Percentiles rank a stretch among this genome's conserved stretches.
Conservation (phyloP, 2,888 invertebrate species). For the Girardia tigrina region DNA sequence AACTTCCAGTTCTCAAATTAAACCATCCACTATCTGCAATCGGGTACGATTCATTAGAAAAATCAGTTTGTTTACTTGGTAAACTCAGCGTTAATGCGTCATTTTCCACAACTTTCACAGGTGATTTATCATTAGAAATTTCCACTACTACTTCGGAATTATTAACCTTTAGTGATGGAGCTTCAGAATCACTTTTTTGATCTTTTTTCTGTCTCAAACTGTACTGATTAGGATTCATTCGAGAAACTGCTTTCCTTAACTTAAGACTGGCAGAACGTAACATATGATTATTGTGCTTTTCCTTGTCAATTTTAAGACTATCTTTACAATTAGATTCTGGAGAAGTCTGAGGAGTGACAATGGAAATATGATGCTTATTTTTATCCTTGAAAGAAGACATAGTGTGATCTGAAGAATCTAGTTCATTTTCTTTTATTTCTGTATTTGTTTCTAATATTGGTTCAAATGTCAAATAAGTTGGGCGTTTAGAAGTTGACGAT, state of each 20-base stretch:
- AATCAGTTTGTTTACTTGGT: background rate
- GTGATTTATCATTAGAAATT: background rate
- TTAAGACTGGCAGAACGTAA: slow-evolving; percentile 33
- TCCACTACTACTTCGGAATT: background rate
- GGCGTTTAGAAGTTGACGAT: background rate
- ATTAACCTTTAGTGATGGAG: background rate
- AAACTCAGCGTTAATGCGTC: background rate
- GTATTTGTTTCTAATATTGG: background rate
- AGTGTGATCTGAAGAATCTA: too few relatives aligned
- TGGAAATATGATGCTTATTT: background rate
- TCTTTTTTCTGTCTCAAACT: background rate
- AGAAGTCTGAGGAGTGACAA: background rate
- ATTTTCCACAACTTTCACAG: background rate
- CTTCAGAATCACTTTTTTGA: background rate
- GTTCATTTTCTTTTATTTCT: too few relatives aligned
- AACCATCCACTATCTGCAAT: slow-evolving; percentile 21
- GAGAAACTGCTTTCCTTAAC: slow-evolving; percentile 32
- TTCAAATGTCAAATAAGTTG: background rate
- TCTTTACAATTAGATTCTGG: background rate
- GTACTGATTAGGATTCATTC: background rate
- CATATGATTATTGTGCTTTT: background rate
- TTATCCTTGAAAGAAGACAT: background rate
- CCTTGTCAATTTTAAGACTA: background rate
- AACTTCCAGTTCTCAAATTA: slow-evolving; percentile 21
- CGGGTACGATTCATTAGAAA: background rate